These are phyloP conservation scores for Megamerina dolium DNA, from an alignment of 2,888 invertebrate species.

Conservation along the genomic window DNA sequence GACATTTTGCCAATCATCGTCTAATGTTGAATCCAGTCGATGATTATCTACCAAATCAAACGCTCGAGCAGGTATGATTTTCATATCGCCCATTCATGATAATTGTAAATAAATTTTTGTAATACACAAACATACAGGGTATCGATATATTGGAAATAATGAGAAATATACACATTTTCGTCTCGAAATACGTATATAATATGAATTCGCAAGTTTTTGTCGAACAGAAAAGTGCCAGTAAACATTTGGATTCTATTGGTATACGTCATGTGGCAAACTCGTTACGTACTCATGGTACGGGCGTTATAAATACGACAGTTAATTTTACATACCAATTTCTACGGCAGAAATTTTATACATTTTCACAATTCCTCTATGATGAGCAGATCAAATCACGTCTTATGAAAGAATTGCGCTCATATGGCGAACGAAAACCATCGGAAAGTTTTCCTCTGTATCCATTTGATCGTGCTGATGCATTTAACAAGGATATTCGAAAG, in stretches of 20 bases:
- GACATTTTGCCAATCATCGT: slow-evolving; percentile 81
- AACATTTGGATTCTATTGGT: slow-evolving; percentile 90
- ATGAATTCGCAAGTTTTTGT: slow-evolving; percentile 95
- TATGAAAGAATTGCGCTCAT: slow-evolving; percentile 78
- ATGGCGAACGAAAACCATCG: slow-evolving; percentile 57
- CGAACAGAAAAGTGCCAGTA: slow-evolving; percentile 84
- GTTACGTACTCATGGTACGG: slow-evolving; percentile 92
- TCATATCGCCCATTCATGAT: neutral
- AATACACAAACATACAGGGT: slow-evolving; percentile 53
- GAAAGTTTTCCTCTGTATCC: slow-evolving; percentile 34
- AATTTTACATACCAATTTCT: slow-evolving; percentile 93
- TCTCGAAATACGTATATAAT: slow-evolving; percentile 89
- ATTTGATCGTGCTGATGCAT: slow-evolving; percentile 88
- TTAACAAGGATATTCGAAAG: slow-evolving; percentile 84
- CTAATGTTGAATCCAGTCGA: slow-evolving; percentile 77
- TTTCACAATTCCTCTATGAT: slow-evolving; percentile 93
- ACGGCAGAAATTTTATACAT: slow-evolving; percentile 84
- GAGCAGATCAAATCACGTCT: slow-evolving; percentile 95
- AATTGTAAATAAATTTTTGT: neutral
- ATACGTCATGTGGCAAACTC: slow-evolving; percentile 95
- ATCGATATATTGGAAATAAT: slow-evolving; percentile 95
- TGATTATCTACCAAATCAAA: slow-evolving; percentile 92
- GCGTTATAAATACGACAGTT: slow-evolving; percentile 91
- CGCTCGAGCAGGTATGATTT: slow-evolving; percentile 71
- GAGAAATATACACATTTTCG: slow-evolving; percentile 92